Evolutionary conservation across 2,113 vertebrate species (phyloP).

Genomic region (Camarhynchus parvulus): DNA sequence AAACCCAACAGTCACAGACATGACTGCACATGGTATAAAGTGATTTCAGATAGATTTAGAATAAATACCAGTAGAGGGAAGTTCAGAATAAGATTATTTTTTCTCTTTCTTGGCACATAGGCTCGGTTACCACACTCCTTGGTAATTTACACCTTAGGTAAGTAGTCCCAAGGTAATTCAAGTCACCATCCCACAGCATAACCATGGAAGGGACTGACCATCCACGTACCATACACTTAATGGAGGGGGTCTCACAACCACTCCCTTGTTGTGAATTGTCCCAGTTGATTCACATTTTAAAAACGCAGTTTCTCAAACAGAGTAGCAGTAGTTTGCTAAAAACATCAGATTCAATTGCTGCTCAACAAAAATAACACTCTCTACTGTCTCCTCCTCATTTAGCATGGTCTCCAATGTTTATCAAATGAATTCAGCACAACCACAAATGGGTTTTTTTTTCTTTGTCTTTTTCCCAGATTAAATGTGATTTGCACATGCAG

Average conservation of each 20-base stretch:
- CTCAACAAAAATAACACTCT: slow-evolving; percentile 15
- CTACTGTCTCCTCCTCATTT: slow-evolving; percentile 39
- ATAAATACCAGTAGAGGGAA: background rate
- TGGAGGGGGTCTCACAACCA: background rate
- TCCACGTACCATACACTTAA: background rate
- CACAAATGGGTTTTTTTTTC: background rate
- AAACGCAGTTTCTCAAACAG: slow-evolving; percentile 37
- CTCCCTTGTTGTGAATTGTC: background rate
- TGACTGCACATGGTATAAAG: background rate
- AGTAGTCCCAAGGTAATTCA: background rate
- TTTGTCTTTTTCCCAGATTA: slow-evolving; percentile 42
- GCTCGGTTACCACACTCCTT: background rate
- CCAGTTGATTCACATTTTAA: slow-evolving; percentile 4
- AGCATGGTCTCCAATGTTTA: slow-evolving; percentile 55
- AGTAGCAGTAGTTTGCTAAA: slow-evolving; percentile 57
- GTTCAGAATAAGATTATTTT: background rate
- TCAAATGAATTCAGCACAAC: background rate
- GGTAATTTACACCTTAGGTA: background rate
- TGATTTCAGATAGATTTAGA: background rate
- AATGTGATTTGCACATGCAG: slow-evolving; percentile 43
- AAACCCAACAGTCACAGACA: background rate
- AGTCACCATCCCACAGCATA: background rate
- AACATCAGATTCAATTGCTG: slow-evolving; percentile 5
- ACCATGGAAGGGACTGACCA: background rate
- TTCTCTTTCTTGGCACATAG: background rate